Evolutionary conservation across 1,140 invertebrate genomes (phyloP).

Genomic region (Thrips palmi): DNA sequence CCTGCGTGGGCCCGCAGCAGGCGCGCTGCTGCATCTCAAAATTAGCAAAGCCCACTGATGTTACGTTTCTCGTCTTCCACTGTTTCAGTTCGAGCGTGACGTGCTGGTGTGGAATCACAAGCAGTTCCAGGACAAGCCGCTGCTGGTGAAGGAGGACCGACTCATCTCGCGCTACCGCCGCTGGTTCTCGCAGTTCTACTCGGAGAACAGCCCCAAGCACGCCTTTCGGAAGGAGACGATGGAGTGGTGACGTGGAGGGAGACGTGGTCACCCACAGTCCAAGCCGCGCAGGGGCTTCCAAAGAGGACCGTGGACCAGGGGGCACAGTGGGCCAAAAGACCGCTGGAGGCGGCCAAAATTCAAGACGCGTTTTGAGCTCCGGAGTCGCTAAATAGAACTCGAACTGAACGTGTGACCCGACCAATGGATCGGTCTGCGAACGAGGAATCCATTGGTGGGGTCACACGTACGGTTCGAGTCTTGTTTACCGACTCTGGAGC

Average conservation of each 20-base stretch:
- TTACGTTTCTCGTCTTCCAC: slow-evolving; percentile 5
- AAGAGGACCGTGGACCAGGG: too few relatives aligned
- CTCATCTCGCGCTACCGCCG: slow-evolving; percentile 48
- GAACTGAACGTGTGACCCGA: too few relatives aligned
- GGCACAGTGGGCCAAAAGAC: too few relatives aligned
- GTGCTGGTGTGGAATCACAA: slow-evolving; percentile 82
- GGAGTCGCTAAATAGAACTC: too few relatives aligned
- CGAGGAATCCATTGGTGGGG: too few relatives aligned
- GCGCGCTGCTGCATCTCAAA: background rate
- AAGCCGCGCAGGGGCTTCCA: too few relatives aligned
- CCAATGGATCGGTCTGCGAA: too few relatives aligned
- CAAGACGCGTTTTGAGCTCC: too few relatives aligned
- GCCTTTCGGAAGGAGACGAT: slow-evolving; percentile 15
- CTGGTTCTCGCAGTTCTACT: slow-evolving; percentile 82
- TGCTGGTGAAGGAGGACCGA: slow-evolving; percentile 56
- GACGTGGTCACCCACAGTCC: too few relatives aligned
- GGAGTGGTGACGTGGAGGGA: slow-evolving; percentile 19
- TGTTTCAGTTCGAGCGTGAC: slow-evolving; percentile 61
- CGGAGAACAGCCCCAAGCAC: slow-evolving; percentile 46
- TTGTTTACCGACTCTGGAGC: too few relatives aligned
- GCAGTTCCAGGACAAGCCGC: slow-evolving; percentile 45
- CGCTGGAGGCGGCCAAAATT: too few relatives aligned
- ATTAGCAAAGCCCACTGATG: background rate
- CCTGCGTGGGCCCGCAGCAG: background rate
- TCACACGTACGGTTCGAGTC: too few relatives aligned